Base-by-base conservation (phyloP, 2,888 invertebrate species). In the Ellobium chinense region DNA sequence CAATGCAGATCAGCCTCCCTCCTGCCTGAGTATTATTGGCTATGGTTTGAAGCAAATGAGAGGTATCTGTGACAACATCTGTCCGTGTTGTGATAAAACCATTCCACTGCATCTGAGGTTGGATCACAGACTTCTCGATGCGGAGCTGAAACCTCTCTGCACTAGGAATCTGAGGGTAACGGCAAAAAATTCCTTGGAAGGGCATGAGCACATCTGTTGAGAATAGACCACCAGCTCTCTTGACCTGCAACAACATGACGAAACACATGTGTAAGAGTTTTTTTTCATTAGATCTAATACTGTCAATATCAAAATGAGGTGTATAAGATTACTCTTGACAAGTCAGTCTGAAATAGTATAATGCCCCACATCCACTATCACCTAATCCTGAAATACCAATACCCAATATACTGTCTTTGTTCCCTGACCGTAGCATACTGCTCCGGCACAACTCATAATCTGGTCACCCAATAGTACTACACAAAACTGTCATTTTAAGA, bases 171-270 rank as follows among this genome's bases (percentile, higher is more conserved):
- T 83, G 78, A 5, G 87, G 85, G 31, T 86, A 79, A 24, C 84
- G 83, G 36, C 87, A 85, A 74, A 88, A 89, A 68, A 89, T 87
- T n/a, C 86, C 89, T 60, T 89, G 89, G 29, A 85, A 85, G 68
- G 78, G 54, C 56, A 65, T 60, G 18, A 69, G 14, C n/a, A 70
- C 70, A 46, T 62, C 69, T 27, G 12, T 18, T 18, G 58, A 56
- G 39, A 78, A 78, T 4, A 69, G 24, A 2, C 70, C 70, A 29
- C 76, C 76, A 56, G 66, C 39, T 66, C 66, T 77, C 34, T 46
- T 34, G 46, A 68, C 76, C 76, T 77, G 36, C 1, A 14, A 14
- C 12, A 31, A 36, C 0, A 54, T 46, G 9, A 46, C 7, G 46
- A 46, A 46, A n/a, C n/a, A n/a, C n/a, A n/a, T n/a, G n/a, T n/a